These are phyloP conservation scores for Melozone crissalis DNA, from an alignment of 2,113 vertebrate species.

Conservation along the genomic window DNA sequence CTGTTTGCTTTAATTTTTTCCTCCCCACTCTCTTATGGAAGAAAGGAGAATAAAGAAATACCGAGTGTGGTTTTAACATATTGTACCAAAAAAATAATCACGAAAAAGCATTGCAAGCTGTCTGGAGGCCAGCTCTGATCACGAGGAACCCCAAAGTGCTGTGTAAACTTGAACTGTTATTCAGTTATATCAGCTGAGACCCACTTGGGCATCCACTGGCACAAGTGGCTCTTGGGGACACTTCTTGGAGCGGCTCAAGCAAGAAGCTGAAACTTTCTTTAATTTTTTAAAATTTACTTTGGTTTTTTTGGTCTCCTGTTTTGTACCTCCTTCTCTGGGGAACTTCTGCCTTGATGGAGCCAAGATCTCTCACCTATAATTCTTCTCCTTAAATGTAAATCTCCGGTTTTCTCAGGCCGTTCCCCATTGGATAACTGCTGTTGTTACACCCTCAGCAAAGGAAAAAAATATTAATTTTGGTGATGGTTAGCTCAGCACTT, in stretches of 20 bases:
- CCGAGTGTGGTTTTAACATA: background rate
- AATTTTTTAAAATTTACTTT: background rate
- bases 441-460: background rate
- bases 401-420: background rate
- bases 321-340: background rate
- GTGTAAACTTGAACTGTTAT: background rate
- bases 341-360: background rate
- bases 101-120: background rate
- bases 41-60: background rate
- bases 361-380: background rate
- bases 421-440: background rate
- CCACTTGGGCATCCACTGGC: background rate
- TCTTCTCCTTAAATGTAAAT: background rate
- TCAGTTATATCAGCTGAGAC: background rate
- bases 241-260: background rate
- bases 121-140: background rate
- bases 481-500: background rate
- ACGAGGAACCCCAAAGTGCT: background rate
- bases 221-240: background rate
- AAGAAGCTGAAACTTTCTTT: background rate
- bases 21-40: fast-evolving
- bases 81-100: background rate
- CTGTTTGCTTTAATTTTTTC: background rate
- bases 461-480: background rate
- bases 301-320: fast-evolving